phyloP scores from a whole-genome alignment of 2,797 vertebrate genomes.

The Acrossocheilus fasciatus region DNA sequence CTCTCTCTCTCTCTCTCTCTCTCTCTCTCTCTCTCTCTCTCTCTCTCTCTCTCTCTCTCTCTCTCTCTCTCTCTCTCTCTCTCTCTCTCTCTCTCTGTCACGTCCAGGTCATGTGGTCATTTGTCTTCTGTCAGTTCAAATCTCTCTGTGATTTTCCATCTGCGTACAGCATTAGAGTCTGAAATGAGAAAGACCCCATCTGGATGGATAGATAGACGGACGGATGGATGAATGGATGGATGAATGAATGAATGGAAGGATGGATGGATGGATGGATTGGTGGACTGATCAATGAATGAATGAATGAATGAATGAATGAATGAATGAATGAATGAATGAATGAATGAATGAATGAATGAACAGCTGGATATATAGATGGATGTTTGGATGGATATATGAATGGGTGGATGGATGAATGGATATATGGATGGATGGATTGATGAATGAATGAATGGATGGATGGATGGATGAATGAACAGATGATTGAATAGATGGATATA shows the following conservation, averaged over 20 bases:
- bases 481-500: too few relatives aligned
- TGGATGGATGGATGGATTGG: too few relatives aligned
- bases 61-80: constrained; percentile 30
- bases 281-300: accelerated
- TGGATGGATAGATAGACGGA: background rate
- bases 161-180: constrained; percentile 58
- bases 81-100: constrained; percentile 59
- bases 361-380: too few relatives aligned
- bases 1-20: constrained; percentile 49
- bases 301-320: accelerated
- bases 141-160: constrained; percentile 61
- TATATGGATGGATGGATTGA: background rate
- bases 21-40: constrained; percentile 50
- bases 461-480: accelerated
- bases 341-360: accelerated
- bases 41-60: constrained; percentile 63
- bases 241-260: background rate
- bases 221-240: background rate
- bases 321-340: accelerated
- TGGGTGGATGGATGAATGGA: background rate
- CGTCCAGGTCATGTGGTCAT: constrained; percentile 53
- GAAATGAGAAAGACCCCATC: constrained; percentile 60
- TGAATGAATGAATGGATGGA: background rate
- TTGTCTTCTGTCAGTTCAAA: constrained; percentile 66
- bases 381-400: too few relatives aligned